Conservation (phyloP, 2,888 invertebrate species). For the Lydus trimaculatus region DNA sequence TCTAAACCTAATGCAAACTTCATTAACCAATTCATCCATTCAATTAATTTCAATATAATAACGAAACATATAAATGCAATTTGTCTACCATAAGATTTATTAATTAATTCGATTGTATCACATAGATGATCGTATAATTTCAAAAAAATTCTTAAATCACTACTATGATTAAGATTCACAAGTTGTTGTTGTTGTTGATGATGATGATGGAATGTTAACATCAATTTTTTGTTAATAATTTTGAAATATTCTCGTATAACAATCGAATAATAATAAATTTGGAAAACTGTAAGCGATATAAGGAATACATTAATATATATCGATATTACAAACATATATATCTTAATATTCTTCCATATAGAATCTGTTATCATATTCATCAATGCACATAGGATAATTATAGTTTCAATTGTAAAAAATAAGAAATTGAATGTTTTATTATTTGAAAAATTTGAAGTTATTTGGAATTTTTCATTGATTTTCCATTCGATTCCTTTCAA, state of each 20-base stretch:
- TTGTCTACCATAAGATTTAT: constrained; percentile 20
- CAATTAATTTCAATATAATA: constrained; percentile 20
- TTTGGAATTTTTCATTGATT: constrained; percentile 15
- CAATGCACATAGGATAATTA: background rate
- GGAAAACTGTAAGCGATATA: constrained; percentile 16
- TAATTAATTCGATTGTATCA: constrained; percentile 23
- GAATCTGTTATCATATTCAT: no score
- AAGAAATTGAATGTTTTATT: background rate
- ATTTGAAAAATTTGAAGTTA: background rate
- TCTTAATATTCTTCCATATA: background rate
- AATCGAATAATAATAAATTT: constrained; percentile 17
- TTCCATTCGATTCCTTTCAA: constrained; percentile 13
- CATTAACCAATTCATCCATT: constrained; percentile 18
- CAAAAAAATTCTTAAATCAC: constrained; percentile 19
- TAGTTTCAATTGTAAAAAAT: background rate
- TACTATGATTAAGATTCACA: background rate
- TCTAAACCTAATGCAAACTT: constrained; percentile 13
- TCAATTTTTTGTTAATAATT: constrained; percentile 11
- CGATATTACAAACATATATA: background rate
- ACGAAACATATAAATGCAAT: constrained; percentile 12
- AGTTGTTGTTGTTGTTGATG: no score
- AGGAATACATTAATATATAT: constrained; percentile 16
- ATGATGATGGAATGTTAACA: constrained; percentile 4
- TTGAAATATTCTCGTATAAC: constrained; percentile 15
- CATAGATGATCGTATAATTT: constrained; percentile 25